Conservation (phyloP, 64 coral and sea anemone species). For the Porites australiensis region DNA sequence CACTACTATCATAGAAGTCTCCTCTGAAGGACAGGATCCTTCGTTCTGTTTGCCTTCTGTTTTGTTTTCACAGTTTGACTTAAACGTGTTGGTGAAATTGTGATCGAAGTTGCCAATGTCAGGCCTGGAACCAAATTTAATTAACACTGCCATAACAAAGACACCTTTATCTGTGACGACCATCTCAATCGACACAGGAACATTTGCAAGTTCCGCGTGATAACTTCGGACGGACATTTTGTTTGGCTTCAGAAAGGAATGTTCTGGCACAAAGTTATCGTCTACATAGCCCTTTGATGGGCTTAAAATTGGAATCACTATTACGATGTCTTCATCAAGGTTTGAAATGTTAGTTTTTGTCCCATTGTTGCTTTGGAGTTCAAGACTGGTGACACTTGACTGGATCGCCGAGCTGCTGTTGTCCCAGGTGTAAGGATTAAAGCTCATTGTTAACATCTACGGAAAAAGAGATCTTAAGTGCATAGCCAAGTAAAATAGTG, state of each 20-base stretch:
- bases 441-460: constrained; percentile 18
- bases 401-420: constrained; percentile 19
- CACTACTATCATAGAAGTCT: too few relatives aligned
- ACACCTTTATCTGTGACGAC: neutral
- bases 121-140: constrained; percentile 57
- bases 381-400: constrained; percentile 43
- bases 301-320: constrained; percentile 29
- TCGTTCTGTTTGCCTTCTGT: constrained; percentile 17
- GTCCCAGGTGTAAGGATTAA: constrained; percentile 66
- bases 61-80: neutral
- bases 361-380: neutral
- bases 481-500: neutral
- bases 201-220: constrained; percentile 5
- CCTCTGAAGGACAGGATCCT: neutral
- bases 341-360: constrained; percentile 31
- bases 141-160: constrained; percentile 16
- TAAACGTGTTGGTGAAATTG: constrained; percentile 2
- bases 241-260: constrained; percentile 79
- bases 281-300: neutral
- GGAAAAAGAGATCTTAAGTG: neutral
- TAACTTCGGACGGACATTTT: constrained; percentile 25
- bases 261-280: neutral
- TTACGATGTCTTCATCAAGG: constrained; percentile 44
- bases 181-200: neutral
- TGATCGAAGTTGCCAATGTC: constrained; percentile 35